Conservation (phyloP, 2,888 invertebrate species). For the Mimas tiliae region DNA sequence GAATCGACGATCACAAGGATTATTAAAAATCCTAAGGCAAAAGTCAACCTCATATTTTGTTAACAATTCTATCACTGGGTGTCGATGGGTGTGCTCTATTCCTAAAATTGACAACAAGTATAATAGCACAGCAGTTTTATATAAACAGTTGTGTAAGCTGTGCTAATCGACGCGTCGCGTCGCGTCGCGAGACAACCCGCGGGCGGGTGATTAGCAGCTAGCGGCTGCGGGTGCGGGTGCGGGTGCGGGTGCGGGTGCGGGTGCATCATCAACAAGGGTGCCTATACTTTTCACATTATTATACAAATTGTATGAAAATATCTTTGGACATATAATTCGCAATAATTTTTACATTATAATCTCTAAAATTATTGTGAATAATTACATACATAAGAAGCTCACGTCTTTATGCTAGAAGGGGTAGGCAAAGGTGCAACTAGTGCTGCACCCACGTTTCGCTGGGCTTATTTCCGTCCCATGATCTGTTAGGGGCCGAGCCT, state of each 20-base stretch:
- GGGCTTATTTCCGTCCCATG: no score
- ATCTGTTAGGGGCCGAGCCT: no score
- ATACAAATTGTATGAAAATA: no score
- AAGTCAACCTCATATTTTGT: conserved; percentile 65
- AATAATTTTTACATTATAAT: no score
- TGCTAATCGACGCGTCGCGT: conserved; percentile 68
- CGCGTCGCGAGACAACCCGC: conserved; percentile 49
- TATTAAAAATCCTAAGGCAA: conserved; percentile 61
- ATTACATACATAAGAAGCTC: no score
- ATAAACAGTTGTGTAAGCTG: conserved; percentile 80
- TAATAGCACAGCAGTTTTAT: conserved; percentile 80
- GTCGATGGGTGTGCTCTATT: conserved; percentile 59
- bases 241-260: conserved; percentile 1
- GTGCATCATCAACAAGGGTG: no score
- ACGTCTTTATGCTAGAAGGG: no score
- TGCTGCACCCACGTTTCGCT: no score
- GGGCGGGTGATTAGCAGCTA: conserved; percentile 31
- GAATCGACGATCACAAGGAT: conserved; percentile 56
- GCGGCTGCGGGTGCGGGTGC: conserved; percentile 1
- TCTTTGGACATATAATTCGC: no score
- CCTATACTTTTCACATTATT: not conserved
- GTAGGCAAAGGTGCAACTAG: no score
- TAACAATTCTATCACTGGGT: conserved; percentile 42
- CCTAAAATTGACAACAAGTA: conserved; percentile 70
- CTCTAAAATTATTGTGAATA: no score